These are phyloP conservation scores for Acanthopleura granulata DNA, from an alignment of 2,888 invertebrate species.

Conservation along the genomic window DNA sequence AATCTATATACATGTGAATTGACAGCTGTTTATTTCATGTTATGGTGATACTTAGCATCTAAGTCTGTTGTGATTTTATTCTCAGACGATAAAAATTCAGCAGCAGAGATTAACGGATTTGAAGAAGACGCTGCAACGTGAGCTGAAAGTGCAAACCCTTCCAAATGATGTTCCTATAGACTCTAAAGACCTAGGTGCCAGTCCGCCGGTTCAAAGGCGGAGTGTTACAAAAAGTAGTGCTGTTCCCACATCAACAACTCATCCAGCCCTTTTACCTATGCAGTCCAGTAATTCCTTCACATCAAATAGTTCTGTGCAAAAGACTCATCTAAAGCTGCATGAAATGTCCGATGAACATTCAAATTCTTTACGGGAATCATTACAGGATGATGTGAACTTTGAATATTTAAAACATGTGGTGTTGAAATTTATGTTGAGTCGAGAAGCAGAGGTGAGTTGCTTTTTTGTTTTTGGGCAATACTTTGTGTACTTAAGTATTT, in stretches of 20 bases:
- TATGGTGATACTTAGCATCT: neutral
- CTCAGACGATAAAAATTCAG: slow-evolving; percentile 79
- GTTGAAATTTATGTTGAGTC: slow-evolving; percentile 90
- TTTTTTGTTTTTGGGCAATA: neutral
- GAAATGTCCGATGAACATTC: neutral
- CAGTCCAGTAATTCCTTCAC: neutral
- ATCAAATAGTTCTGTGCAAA: neutral
- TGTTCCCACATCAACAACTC: slow-evolving; percentile 21
- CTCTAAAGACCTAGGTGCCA: slow-evolving; percentile 20
- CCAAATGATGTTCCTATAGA: slow-evolving; percentile 67
- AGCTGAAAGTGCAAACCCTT: slow-evolving; percentile 74
- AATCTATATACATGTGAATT: neutral
- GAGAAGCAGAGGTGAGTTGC: slow-evolving; percentile 78
- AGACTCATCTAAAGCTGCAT: neutral
- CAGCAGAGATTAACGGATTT: slow-evolving; percentile 90
- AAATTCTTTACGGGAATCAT: slow-evolving; percentile 11
- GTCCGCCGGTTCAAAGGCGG: slow-evolving; percentile 21
- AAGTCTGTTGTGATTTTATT: neutral
- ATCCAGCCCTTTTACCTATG: slow-evolving; percentile 13
- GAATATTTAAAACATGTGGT: slow-evolving; percentile 93
- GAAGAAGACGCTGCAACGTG: slow-evolving; percentile 91
- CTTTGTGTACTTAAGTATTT: neutral
- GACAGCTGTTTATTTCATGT: neutral
- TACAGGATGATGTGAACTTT: slow-evolving; percentile 80
- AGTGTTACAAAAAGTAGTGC: slow-evolving; percentile 6